Base-by-base conservation (phyloP, 2,113 vertebrate species). In the Phylloscopus trochiloides region DNA sequence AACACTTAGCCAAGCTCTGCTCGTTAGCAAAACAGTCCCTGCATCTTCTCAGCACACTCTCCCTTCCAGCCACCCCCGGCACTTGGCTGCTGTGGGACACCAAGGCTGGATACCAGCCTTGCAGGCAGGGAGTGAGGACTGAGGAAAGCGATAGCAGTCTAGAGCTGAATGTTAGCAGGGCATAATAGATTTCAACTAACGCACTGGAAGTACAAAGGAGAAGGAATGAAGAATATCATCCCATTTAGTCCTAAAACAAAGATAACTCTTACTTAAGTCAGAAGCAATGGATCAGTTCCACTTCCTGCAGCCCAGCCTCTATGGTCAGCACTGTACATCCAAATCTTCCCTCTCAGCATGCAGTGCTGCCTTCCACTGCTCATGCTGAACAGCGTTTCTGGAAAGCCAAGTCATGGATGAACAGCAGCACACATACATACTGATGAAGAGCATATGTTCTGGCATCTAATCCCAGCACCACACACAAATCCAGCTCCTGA, bases 401-500 rank as follows among this genome's bases (percentile, higher is more conserved):
- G 36, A n/a, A 59, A 55, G 54, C 24, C 66, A 58, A 67, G 51
- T 14, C 6, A 11, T 31, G 50, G 85, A 34, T 55, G 67, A 86
- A 71, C 71, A 90, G 89, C 84, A 96, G 84, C 76, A 62, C 74
- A 83, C 25, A 90, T 61, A 26, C 13, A 10, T 6, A 7, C 42
- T 74, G 63, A 88, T 10, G 40, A 79, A 40, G 25, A 71, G 40
- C 68, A 59, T 29, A 10, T 40, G 36, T 45, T 48, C 76, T 57
- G 59, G 79, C 86, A 88, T 36, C 52, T 14, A n/a, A 80, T 61
- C 61, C 68, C 82, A 73, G 71, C 45, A 87, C 58, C 75, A 52
- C 57, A 61, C 51, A 66, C 74, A 58, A 88, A 81, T 40, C 42
- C 70, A 57, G 68, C 86, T 94, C 61, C 72, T 48, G n/a, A 88